Base-by-base conservation (phyloP, 2,888 invertebrate species). In the Lasius platythorax region DNA sequence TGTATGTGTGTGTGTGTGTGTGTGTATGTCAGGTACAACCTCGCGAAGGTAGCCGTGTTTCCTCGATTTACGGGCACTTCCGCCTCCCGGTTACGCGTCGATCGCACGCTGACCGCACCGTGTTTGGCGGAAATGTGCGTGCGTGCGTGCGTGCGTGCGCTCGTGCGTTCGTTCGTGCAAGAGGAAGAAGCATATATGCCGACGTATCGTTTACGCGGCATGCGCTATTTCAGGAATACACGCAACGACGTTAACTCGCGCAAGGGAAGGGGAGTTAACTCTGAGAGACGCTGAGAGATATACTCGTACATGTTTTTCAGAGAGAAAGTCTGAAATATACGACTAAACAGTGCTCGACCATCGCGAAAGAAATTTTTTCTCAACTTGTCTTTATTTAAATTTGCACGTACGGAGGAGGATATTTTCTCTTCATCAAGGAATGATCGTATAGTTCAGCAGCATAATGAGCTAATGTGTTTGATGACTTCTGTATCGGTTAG, bases 201-300 rank as follows among this genome's bases (percentile, higher is more conserved):
- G 64, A 23, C 43, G 73, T 46, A 33, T 72, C 56, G 58, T 79
- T 70, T 56, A 43, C 78, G 68, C 70, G 43, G 58, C 33, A 43
- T 43, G 61, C 61, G 79, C 79, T 81, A 81, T 81, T 81, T 73
- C 79, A 33, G 73, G 79, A 72, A 61, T 43, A 79, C 79, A 79
- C 79, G 79, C 58, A 72, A 79, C 46, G 46, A 33, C 61, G 73
- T 81, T 81, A 63, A 81, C 72, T 37, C 37, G 43, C 50, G 12
- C 3, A 30, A 43, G 11, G 28, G n/a, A 73, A 33, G 18, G 23
- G 40, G 37, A 72, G 28, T 37, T 3, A 56, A 15, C 9, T 53
- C 53, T 18, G 53, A 53, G 18, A 15, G 66, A 8, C 23, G 63
- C 15, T 3, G 63, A 28, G 18, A 63, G 18, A 30, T 18, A 63